Base-by-base conservation (phyloP, 2,113 vertebrate species). In the Ageneiosus marmoratus region DNA sequence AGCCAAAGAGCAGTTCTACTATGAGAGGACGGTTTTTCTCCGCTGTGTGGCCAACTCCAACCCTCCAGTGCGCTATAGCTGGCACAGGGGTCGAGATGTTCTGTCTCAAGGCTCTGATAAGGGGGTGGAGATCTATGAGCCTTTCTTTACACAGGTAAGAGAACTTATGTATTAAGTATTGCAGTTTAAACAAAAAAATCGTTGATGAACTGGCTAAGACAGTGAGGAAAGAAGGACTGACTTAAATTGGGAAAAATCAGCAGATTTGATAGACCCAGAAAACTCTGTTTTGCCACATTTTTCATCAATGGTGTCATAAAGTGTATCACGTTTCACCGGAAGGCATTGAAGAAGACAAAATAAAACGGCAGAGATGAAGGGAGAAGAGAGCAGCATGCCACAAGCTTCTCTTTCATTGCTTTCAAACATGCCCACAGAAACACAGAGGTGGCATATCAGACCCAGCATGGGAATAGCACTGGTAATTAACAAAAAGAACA, bases 81-180 rank as follows among this genome's bases (percentile, higher is more conserved):
- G 98, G 98, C 94, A 97, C 44, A 96, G 98, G 0, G 97, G 97
- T 24, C 93, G 96, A 18, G 97, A 99, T 83, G 96, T 98, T 0
- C 90, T 99, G 84, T 95, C 98, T 0, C 98, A 99, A 87, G 98
- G 97, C 44, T 97, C 97, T 0, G 98, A 99, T 91, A 99, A 99
- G 88, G 98, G 98, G 0, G 97, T 99, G 74, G 97, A 99, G 92
- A 99, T 99, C 92, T 99, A 99, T 4, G 97, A 99, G 88, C 98
- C 98, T 65, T 99, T 99, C 94, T 99, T 99, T 90, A 99, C 98
- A 86, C 97, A 99, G 98, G 98, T 99, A 95, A 89, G 91, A 82
- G 77, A 80, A 18, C 5, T 34, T 37, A 62, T 67, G 16, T 37
- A 32, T 8, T 18, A n/a, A n/a, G n/a, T n/a, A n/a, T n/a, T n/a